Conservation (phyloP, 2,797 vertebrate genomes). For the Spinus olivaceus region DNA sequence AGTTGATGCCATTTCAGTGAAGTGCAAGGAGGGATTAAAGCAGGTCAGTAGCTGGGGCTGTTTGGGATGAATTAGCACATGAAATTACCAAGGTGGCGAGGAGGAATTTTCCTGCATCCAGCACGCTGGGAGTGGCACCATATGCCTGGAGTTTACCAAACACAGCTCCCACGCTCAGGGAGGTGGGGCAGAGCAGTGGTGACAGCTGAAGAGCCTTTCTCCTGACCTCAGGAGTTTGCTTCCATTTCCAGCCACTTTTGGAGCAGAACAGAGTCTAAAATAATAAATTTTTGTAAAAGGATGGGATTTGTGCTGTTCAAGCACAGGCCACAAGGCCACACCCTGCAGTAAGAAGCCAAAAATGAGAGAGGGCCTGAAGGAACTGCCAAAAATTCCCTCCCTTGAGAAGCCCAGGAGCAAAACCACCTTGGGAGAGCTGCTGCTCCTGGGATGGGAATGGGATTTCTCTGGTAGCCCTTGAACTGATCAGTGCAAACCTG, state of each 20-base stretch:
- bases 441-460: neutral
- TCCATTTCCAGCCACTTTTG: neutral
- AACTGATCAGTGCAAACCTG: neutral
- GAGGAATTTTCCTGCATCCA: neutral
- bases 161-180: conserved; percentile 22
- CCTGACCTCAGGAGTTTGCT: neutral
- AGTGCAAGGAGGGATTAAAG: conserved; percentile 18
- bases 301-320: neutral
- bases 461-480: neutral
- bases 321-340: neutral
- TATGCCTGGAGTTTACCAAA: conserved; percentile 51
- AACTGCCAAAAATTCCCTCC: neutral
- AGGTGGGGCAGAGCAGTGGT: neutral
- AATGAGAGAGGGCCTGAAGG: neutral
- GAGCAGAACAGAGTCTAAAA: neutral
- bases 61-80: neutral
- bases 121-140: conserved; percentile 11
- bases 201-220: neutral
- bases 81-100: neutral
- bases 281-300: neutral
- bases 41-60: conserved; percentile 25
- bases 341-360: neutral
- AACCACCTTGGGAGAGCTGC: neutral
- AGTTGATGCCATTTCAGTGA: neutral
- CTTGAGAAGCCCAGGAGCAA: neutral